These are phyloP conservation scores for Nannospalax galili DNA, from an alignment of 2,113 vertebrate genomes.

Conservation along the genomic window DNA sequence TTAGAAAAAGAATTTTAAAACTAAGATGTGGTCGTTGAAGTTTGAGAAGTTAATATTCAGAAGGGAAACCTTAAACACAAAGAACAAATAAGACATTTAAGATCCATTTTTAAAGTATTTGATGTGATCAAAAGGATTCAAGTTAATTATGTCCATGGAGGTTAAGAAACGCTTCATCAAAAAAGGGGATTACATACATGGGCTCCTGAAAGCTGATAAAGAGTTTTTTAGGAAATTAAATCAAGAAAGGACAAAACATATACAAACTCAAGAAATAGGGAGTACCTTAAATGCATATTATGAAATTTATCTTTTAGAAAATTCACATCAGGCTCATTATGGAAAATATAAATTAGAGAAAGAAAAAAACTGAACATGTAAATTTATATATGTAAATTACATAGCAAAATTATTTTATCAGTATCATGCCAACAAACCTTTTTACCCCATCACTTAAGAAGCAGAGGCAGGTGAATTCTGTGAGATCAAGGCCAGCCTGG, in stretches of 20 bases:
- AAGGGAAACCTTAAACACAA: constrained; percentile 46
- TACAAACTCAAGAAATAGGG: neutral
- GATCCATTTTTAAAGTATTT: constrained; percentile 22
- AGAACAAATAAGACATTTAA: constrained; percentile 23
- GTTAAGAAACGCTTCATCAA: constrained; percentile 11
- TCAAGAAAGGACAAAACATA: constrained; percentile 51
- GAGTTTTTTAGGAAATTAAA: constrained; percentile 42
- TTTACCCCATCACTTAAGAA: too few relatives aligned
- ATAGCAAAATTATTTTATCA: neutral
- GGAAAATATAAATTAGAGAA: neutral
- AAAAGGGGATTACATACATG: neutral
- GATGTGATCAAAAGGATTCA: neutral
- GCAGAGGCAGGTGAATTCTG: too few relatives aligned
- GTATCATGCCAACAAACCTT: too few relatives aligned
- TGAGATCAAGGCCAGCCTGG: too few relatives aligned
- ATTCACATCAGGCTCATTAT: neutral
- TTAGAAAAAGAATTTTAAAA: constrained; percentile 42
- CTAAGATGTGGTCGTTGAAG: constrained; percentile 12
- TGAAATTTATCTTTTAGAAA: constrained; percentile 10
- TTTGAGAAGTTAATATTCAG: constrained; percentile 52
- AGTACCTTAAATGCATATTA: neutral
- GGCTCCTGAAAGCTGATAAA: neutral
- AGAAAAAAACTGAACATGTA: too few relatives aligned
- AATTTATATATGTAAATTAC: constrained; percentile 15
- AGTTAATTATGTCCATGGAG: neutral